A percentile compares a stretch with the other conserved stretches of the same genome.
These are phyloP conservation scores for Orchesella flavescens DNA, from an alignment of 2,888 invertebrate genomes.

Conservation along the genomic window DNA sequence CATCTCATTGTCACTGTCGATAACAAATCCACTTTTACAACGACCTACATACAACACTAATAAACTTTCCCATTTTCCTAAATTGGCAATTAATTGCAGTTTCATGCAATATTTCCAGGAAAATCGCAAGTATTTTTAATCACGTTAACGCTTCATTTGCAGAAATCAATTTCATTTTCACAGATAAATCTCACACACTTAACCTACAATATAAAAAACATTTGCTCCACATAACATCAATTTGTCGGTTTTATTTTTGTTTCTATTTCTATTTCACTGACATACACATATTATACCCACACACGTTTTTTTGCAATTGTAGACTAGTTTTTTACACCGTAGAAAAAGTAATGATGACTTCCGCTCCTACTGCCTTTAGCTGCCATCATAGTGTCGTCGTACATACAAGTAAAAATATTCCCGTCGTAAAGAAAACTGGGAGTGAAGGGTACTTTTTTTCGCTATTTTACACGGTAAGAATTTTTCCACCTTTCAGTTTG, in stretches of 20 bases:
- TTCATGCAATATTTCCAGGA: too few relatives aligned
- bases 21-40: too few relatives aligned
- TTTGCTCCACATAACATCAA: conserved; percentile 14
- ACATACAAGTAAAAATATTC: conserved; percentile 2
- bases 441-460: neutral
- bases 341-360: conserved; percentile 17
- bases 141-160: conserved; percentile 1
- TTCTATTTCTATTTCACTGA: conserved; percentile 40
- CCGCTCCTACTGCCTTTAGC: neutral
- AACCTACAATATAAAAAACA: neutral
- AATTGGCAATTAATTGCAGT: too few relatives aligned
- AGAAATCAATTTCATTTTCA: conserved; percentile 17
- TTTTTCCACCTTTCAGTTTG: neutral
- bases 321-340: conserved; percentile 3
- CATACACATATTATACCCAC: too few relatives aligned
- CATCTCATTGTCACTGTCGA: too few relatives aligned
- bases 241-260: conserved; percentile 16
- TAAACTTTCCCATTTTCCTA: too few relatives aligned
- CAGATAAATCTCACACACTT: neutral
- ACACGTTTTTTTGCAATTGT: neutral
- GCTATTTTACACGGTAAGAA: conserved; percentile 1
- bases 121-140: too few relatives aligned
- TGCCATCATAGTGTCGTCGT: neutral
- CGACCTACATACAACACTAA: too few relatives aligned
- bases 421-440: conserved; percentile 24